Evolutionary conservation across 2,888 invertebrate genomes (phyloP).

Genomic region (Lycocerus yunnanus): DNA sequence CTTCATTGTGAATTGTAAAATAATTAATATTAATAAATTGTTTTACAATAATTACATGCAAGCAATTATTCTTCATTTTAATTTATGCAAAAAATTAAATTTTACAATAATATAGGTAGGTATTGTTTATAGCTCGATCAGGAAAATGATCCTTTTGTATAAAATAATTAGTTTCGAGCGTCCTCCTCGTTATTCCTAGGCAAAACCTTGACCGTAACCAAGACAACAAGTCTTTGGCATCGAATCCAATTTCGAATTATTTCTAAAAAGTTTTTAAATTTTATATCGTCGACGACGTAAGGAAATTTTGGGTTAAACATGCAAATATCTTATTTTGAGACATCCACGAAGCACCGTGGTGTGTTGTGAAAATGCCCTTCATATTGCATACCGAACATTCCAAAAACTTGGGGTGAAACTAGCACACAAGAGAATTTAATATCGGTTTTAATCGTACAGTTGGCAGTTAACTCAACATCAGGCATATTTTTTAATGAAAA

Average conservation of each 20-base stretch:
- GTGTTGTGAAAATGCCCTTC: neutral
- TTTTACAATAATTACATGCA: neutral
- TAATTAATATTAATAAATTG: neutral
- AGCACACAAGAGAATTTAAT: neutral
- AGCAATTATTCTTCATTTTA: neutral
- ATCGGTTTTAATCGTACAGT: neutral
- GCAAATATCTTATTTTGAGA: neutral
- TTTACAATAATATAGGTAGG: neutral
- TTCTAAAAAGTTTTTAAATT: neutral
- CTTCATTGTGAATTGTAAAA: too few species aligned
- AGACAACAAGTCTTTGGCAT: conserved; percentile 21
- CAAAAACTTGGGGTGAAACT: neutral
- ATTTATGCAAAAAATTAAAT: neutral
- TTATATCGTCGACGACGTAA: neutral
- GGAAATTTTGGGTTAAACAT: neutral
- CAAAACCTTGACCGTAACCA: conserved; percentile 30
- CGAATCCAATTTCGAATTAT: conserved; percentile 13
- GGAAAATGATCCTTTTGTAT: conserved; percentile 11
- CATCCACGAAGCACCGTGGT: too few species aligned
- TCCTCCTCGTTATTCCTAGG: conserved; percentile 11
- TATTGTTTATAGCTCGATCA: conserved; percentile 4
- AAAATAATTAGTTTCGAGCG: conserved; percentile 19
- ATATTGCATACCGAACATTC: neutral
- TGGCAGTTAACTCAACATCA: neutral
- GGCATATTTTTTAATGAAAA: neutral